Conservation (phyloP, 2,888 invertebrate species). For the Pheosia gnoma region DNA sequence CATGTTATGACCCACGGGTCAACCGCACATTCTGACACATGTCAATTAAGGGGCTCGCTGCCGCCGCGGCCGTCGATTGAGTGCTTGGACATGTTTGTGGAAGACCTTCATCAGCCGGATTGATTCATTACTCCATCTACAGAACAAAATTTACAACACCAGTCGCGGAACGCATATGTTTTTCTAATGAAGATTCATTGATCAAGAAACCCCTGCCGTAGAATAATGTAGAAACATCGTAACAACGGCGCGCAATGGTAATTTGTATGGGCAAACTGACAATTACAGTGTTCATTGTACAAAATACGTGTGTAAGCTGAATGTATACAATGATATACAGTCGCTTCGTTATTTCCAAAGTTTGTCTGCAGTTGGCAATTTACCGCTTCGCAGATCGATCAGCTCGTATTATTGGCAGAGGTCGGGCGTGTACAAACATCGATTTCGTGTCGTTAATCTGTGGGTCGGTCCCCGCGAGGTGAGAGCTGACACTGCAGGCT, state of each 20-base stretch:
- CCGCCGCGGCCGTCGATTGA: slow-evolving; percentile 67
- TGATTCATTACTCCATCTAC: slow-evolving; percentile 77
- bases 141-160: slow-evolving; percentile 58
- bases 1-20: slow-evolving; percentile 79
- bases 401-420: slow-evolving; percentile 80
- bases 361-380: slow-evolving; percentile 74
- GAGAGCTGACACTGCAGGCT: slow-evolving; percentile 68
- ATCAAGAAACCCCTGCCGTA: slow-evolving; percentile 8
- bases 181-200: slow-evolving; percentile 58
- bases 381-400: slow-evolving; percentile 76
- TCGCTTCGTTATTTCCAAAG: slow-evolving; percentile 74
- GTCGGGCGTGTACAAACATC: slow-evolving; percentile 84
- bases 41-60: slow-evolving; percentile 80
- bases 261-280: slow-evolving; percentile 62
- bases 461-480: slow-evolving; percentile 63
- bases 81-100: slow-evolving; percentile 81
- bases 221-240: slow-evolving; percentile 25
- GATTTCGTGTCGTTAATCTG: slow-evolving; percentile 80
- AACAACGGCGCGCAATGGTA: slow-evolving; percentile 27
- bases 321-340: slow-evolving; percentile 59
- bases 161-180: slow-evolving; percentile 45
- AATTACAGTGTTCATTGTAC: slow-evolving; percentile 61
- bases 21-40: slow-evolving; percentile 80
- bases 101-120: slow-evolving; percentile 71
- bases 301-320: slow-evolving; percentile 50